Conservation (phyloP, 2,888 invertebrate species). For the Phoronis australis region DNA sequence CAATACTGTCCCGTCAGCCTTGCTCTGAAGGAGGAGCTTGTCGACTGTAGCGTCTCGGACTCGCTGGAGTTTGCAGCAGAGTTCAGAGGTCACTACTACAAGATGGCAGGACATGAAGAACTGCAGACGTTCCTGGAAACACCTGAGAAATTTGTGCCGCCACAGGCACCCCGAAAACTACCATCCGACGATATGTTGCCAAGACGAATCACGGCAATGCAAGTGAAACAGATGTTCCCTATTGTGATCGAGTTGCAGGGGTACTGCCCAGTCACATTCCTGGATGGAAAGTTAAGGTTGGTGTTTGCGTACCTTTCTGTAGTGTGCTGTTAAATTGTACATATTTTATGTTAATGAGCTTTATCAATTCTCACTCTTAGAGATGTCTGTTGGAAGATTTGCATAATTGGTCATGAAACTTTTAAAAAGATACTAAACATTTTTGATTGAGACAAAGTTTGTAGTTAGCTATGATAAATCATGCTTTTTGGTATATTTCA, state of each 20-base stretch:
- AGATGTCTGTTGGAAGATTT: too few relatives aligned
- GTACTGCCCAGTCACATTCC: constrained; percentile 52
- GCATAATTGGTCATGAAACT: too few relatives aligned
- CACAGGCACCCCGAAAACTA: constrained; percentile 38
- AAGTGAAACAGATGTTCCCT: constrained; percentile 32
- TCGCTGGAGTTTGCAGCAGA: constrained; percentile 48
- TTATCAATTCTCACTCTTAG: too few relatives aligned
- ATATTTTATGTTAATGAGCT: too few relatives aligned
- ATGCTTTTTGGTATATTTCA: too few relatives aligned
- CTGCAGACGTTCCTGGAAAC: constrained; percentile 39
- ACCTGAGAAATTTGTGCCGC: constrained; percentile 49
- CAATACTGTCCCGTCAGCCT: constrained; percentile 53
- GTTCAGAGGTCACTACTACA: constrained; percentile 53
- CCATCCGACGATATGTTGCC: constrained; percentile 44
- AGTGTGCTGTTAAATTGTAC: too few relatives aligned
- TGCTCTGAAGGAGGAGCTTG: constrained; percentile 41
- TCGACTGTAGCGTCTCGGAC: constrained; percentile 41
- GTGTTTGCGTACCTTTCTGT: too few relatives aligned
- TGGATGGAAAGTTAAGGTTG: constrained; percentile 50
- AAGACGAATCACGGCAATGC: constrained; percentile 25
- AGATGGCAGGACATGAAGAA: constrained; percentile 40
- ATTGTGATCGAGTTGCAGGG: constrained; percentile 40
- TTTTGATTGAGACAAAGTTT: too few relatives aligned
- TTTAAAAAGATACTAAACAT: too few relatives aligned
- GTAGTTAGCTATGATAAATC: too few relatives aligned